phyloP scores from a whole-genome alignment of 2,113 vertebrate species.

The Elachura formosa region DNA sequence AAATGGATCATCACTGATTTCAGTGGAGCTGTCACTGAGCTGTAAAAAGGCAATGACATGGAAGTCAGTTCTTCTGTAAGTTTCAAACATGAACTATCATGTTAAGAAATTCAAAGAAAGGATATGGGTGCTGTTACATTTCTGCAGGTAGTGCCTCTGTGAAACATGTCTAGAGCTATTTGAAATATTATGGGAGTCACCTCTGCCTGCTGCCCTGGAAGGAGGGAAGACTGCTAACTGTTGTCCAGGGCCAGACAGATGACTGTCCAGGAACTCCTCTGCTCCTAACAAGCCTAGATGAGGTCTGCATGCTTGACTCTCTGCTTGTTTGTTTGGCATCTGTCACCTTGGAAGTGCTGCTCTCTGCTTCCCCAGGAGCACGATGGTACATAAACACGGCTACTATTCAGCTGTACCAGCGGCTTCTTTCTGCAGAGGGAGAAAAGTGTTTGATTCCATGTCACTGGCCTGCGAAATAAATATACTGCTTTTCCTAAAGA shows the following conservation, averaged over 20 bases:
- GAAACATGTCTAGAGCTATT: background rate
- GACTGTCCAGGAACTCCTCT: background rate
- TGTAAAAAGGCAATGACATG: background rate
- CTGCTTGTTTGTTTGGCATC: background rate
- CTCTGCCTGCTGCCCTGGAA: background rate
- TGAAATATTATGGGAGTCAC: background rate
- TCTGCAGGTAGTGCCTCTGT: background rate
- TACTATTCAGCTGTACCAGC: fast-evolving
- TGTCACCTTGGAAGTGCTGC: background rate
- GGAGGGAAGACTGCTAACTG: fast-evolving
- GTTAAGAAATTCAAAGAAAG: background rate
- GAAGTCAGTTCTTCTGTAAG: background rate
- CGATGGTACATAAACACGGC: fast-evolving
- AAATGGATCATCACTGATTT: background rate
- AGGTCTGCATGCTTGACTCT: too few species aligned
- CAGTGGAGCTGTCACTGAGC: background rate
- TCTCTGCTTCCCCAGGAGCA: background rate
- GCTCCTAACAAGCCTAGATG: background rate
- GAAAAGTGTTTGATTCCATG: background rate
- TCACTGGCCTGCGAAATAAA: background rate
- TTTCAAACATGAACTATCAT: background rate
- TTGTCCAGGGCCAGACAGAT: too few species aligned
- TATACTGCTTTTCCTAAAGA: background rate
- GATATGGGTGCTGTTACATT: background rate
- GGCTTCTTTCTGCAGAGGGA: background rate